Evolutionary conservation across 2,888 invertebrate genomes (phyloP), one percentile per base, ranked within the genome.

Genomic region (Myopa testacea): DNA sequence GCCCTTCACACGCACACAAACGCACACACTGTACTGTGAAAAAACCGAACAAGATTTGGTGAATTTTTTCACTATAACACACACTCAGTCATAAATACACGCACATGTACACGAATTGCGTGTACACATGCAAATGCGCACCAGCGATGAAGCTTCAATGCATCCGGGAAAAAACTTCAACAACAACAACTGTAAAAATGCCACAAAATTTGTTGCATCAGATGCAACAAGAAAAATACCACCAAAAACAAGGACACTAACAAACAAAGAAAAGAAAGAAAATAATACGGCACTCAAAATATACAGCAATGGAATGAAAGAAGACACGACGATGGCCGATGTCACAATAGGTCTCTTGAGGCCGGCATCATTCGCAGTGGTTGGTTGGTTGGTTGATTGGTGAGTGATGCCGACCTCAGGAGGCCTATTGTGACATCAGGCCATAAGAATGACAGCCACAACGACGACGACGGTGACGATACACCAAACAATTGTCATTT

Each of bases 181-280:
- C 4, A 10, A 52, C 58, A 71, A 71, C 58, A 72, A 12, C 38
- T 19, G n/a, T 40, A 55, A 73, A 73, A 73, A 63, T 63, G 63
- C 62, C 45, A 45, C 73, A 73, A 34, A 63, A 71, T n/a, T 5
- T 4, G 38, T 55, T 71, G 58, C 58, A 71, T 52, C 52, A 70
- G 52, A 52, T 52, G 71, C 71, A 71, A 58, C 37, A 55, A 16
- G 26, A 10, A 70, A 8, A 5, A 69, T 12, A 45, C 6, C 45
- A 10, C 45, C 6, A 45, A 45, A 45, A 45, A 45, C 1, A 26
- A 26, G 26, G 4, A 6, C 45, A 45, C 45, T 10, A 45, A 45
- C 26, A 26, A 45, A 45, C 4, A 45, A 45, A 45, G 1, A 45
- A 45, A 45, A 45, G 45, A 45, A 45, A 45, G 7, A 45, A 45